Conservation (phyloP, 2,888 invertebrate genomes). For the Ellobium chinense region DNA sequence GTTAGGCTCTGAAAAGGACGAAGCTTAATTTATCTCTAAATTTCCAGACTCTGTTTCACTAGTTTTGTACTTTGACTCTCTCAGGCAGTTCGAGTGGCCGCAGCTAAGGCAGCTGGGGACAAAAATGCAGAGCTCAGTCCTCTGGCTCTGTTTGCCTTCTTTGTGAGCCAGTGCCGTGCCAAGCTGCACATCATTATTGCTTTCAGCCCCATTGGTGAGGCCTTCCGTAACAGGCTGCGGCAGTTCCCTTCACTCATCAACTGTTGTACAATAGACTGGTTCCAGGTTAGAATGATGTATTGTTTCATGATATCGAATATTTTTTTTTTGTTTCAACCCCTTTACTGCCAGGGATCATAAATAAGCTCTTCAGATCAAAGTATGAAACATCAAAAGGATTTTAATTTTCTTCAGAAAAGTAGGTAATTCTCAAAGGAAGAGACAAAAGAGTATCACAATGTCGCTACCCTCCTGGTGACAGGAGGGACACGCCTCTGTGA, state of each 20-base stretch:
- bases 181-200: slow-evolving; percentile 90
- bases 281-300: slow-evolving; percentile 81
- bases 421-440: no score
- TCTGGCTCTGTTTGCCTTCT: slow-evolving; percentile 81
- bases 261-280: slow-evolving; percentile 95
- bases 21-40: no score
- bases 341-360: no score
- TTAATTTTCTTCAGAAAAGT: no score
- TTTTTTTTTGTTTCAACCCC: no score
- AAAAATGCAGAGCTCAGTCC: slow-evolving; percentile 85
- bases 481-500: no score
- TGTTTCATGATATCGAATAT: no score
- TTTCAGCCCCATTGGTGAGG: slow-evolving; percentile 91
- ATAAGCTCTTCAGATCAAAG: no score
- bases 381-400: no score
- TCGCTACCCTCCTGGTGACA: no score
- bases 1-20: no score
- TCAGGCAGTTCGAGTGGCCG: slow-evolving; percentile 64
- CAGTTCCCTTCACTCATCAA: slow-evolving; percentile 91
- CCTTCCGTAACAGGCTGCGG: slow-evolving; percentile 87
- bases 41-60: neutral
- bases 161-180: slow-evolving; percentile 88
- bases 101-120: slow-evolving; percentile 75
- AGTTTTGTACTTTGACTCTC: neutral
- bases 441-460: no score